Conservation (phyloP, 35 echinoderm and acorn worm species). For the Lytechinus variegatus region DNA sequence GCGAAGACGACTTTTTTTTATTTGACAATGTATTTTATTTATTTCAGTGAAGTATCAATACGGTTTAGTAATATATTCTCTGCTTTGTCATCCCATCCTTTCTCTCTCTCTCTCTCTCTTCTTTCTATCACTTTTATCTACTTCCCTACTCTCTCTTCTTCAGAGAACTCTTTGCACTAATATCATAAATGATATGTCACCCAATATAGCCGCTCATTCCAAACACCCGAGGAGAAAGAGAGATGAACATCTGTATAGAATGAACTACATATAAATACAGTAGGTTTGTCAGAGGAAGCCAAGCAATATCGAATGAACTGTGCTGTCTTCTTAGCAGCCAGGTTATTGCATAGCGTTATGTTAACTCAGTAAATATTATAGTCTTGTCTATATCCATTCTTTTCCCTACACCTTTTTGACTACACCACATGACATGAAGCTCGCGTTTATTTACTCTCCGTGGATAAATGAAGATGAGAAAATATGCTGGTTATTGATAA, state of each 20-base stretch:
- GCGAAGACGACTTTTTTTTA: too few relatives aligned
- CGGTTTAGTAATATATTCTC: background rate
- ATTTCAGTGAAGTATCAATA: too few relatives aligned
- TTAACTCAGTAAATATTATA: slow-evolving; percentile 33
- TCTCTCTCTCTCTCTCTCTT: background rate
- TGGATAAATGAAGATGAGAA: background rate
- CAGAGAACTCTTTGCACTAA: background rate
- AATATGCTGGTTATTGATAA: background rate
- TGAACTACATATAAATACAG: background rate
- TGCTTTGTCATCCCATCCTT: background rate
- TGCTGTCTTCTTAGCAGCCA: background rate
- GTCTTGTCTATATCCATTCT: background rate
- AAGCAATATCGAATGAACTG: background rate
- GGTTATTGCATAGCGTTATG: slow-evolving; percentile 2
- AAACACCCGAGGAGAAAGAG: background rate
- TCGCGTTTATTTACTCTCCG: background rate
- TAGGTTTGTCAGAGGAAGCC: background rate
- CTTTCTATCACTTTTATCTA: too few relatives aligned
- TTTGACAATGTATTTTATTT: too few relatives aligned
- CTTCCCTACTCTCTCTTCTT: background rate
- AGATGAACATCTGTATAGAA: background rate
- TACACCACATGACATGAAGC: background rate
- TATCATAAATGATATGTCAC: background rate
- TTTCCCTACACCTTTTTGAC: background rate
- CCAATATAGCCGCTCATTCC: background rate